Evolutionary conservation across 2,797 vertebrate species (phyloP).

Genomic region (Ispidina picta): DNA sequence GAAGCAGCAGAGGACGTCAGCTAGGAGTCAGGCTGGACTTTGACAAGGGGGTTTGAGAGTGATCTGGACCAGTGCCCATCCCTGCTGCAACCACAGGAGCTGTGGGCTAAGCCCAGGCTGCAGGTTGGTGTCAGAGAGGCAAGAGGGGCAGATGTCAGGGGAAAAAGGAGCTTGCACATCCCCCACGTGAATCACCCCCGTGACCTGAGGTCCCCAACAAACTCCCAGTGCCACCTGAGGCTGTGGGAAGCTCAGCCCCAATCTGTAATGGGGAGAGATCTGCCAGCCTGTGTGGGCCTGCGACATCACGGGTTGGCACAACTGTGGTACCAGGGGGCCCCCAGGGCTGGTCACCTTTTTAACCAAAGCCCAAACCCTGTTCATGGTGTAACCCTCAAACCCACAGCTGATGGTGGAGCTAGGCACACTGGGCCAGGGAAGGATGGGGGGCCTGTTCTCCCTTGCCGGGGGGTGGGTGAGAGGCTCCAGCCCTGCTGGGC

Average conservation of each 20-base stretch:
- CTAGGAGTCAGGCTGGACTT: fast-evolving
- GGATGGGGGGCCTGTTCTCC: no score
- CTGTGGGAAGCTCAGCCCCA: neutral
- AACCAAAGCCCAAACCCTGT: no score
- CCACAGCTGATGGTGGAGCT: neutral
- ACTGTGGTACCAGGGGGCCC: neutral
- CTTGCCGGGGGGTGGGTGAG: no score
- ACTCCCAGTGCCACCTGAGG: no score
- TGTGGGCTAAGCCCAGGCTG: fast-evolving
- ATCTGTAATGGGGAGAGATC: fast-evolving
- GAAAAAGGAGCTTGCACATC: neutral
- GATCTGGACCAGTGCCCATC: fast-evolving
- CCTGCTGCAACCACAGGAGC: neutral
- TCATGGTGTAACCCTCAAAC: no score
- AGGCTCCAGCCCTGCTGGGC: no score
- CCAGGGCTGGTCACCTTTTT: no score
- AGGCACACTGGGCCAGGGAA: neutral
- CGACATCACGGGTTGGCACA: neutral
- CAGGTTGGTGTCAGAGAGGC: neutral
- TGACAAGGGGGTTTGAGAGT: fast-evolving
- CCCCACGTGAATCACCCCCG: fast-evolving
- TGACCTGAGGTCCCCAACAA: neutral
- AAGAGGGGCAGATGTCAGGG: no score
- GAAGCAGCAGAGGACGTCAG: neutral
- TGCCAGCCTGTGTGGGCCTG: neutral